These are phyloP conservation scores for Amazona finschi DNA, from an alignment of 2,797 vertebrate genomes.

Conservation along the genomic window DNA sequence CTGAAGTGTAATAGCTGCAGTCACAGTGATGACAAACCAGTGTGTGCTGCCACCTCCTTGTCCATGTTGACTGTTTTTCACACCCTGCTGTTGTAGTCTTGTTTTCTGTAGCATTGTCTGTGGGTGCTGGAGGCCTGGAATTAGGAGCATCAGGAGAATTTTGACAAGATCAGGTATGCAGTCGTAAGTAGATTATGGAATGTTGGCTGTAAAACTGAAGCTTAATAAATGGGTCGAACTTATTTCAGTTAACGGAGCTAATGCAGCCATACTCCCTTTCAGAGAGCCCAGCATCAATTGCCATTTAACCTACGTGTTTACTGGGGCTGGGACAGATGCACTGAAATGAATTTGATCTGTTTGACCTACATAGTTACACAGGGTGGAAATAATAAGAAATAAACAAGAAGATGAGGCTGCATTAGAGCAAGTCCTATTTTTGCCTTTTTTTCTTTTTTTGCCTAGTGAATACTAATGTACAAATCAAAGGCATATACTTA, in stretches of 20 bases:
- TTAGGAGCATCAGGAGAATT: not conserved
- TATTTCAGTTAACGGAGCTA: not conserved
- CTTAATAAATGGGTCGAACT: not conserved
- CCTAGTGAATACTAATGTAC: slow-evolving; percentile 7
- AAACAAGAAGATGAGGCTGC: not conserved
- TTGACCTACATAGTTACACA: not conserved
- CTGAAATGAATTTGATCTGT: not conserved
- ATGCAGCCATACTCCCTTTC: rapidly evolving
- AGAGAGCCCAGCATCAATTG: not conserved
- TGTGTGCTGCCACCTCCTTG: not conserved
- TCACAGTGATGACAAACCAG: not conserved
- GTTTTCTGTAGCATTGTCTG: not conserved
- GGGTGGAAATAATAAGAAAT: not conserved
- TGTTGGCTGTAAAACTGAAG: not conserved
- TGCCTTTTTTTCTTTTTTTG: not conserved
- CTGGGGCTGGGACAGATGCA: not conserved
- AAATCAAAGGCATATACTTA: slow-evolving; percentile 42
- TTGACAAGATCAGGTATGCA: not conserved
- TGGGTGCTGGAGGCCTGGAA: not conserved
- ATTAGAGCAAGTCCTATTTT: not conserved
- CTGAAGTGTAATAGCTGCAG: not conserved
- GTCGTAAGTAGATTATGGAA: not conserved
- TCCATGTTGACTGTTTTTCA: not conserved
- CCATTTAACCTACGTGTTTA: not conserved
- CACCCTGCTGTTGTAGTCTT: not conserved